phyloP scores from a whole-genome alignment of 2,888 invertebrate genomes.

The Oithona nana region DNA sequence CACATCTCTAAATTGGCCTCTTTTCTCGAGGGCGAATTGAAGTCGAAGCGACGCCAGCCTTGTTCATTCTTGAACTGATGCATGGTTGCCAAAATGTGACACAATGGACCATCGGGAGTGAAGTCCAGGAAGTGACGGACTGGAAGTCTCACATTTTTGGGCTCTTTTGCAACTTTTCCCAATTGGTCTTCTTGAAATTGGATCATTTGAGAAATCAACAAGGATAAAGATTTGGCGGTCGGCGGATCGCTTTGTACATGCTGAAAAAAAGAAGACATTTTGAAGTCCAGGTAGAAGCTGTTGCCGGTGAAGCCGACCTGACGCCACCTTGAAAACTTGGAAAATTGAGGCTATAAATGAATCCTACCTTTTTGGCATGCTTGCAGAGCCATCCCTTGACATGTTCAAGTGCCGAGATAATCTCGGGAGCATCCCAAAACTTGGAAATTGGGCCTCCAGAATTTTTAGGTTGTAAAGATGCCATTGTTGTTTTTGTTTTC shows the following conservation, averaged over 20 bases:
- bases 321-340: too few species aligned
- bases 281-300: too few species aligned
- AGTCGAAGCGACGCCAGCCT: constrained; percentile 83
- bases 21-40: constrained; percentile 73
- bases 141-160: constrained; percentile 29
- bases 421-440: constrained; percentile 12
- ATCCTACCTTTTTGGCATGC: constrained; percentile 2
- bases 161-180: constrained; percentile 65
- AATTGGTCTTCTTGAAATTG: constrained; percentile 92
- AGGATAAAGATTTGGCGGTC: constrained; percentile 72
- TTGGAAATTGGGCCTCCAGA: constrained; percentile 8
- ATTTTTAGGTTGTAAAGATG: constrained; percentile 7
- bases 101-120: constrained; percentile 76
- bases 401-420: not conserved
- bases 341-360: too few species aligned
- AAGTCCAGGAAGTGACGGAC: constrained; percentile 89
- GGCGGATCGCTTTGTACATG: constrained; percentile 82
- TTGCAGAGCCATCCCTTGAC: constrained; percentile 6
- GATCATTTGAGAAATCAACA: constrained; percentile 64
- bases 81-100: constrained; percentile 78
- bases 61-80: constrained; percentile 91
- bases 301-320: too few species aligned
- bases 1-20: constrained; percentile 81
- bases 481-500: not conserved
- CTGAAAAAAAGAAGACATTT: too few species aligned